phyloP scores from a whole-genome alignment of 2,888 invertebrate genomes.

The Operophtera brumata region DNA sequence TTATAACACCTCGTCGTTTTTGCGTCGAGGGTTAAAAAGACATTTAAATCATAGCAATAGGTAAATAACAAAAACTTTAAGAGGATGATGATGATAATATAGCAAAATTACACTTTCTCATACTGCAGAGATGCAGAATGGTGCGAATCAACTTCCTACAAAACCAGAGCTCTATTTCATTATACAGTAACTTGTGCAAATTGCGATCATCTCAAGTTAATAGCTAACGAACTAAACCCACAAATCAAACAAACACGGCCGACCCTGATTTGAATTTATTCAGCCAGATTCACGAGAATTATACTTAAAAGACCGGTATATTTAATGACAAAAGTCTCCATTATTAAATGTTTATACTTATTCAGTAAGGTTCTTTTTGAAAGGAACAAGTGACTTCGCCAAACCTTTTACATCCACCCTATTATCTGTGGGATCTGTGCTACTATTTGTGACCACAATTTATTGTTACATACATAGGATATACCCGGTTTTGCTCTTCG shows the following conservation, averaged over 20 bases:
- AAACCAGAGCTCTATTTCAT: conserved; percentile 13
- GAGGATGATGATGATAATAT: too few species aligned
- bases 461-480: too few species aligned
- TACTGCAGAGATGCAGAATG: neutral
- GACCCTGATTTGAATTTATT: conserved; percentile 25
- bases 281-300: conserved; percentile 13
- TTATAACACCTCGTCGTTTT: too few species aligned
- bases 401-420: too few species aligned
- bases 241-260: conserved; percentile 28
- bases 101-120: too few species aligned
- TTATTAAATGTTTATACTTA: neutral
- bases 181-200: conserved; percentile 19
- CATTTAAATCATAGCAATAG: too few species aligned
- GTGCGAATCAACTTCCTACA: neutral
- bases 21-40: too few species aligned
- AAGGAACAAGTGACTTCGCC: too few species aligned
- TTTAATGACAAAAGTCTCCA: neutral
- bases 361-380: too few species aligned
- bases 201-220: conserved; percentile 22
- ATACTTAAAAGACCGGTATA: conserved; percentile 8
- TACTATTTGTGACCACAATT: too few species aligned
- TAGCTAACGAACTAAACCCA: conserved; percentile 30
- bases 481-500: neutral
- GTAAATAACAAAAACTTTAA: too few species aligned
- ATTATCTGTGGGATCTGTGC: too few species aligned